Percentiles rank a stretch among this genome's conserved stretches.
phyloP scores from a whole-genome alignment of 2,113 vertebrate species.

The Psilopsiagon aymara region DNA sequence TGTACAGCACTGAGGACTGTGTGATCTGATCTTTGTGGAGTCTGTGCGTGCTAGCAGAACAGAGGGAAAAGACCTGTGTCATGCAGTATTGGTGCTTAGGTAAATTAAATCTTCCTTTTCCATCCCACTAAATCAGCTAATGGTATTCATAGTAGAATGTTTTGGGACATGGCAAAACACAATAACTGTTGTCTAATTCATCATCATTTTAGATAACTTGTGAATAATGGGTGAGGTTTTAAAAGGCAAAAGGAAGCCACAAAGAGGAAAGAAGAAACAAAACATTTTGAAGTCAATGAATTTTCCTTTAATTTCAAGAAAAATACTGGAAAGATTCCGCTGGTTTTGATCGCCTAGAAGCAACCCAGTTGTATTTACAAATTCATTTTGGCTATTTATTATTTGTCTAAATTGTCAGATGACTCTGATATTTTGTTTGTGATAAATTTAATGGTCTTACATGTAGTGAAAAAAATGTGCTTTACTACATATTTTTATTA shows the following conservation, averaged over 20 bases:
- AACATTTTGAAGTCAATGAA: not conserved
- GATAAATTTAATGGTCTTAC: not conserved
- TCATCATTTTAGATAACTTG: not conserved
- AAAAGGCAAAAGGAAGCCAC: not conserved
- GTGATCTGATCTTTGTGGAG: not conserved
- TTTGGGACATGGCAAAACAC: not conserved
- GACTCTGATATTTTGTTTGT: not conserved
- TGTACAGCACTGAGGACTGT: not conserved
- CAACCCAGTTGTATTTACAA: not conserved
- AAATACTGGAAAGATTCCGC: not conserved
- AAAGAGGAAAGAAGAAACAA: not conserved
- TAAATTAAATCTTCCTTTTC: not conserved
- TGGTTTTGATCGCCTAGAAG: not conserved
- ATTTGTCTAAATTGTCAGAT: not conserved
- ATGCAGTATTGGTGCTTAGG: not conserved
- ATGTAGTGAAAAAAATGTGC: not conserved
- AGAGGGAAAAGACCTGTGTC: not conserved
- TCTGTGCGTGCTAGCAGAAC: not conserved
- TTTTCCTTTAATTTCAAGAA: not conserved
- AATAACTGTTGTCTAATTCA: not conserved
- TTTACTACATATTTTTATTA: not conserved
- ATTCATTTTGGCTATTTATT: not conserved
- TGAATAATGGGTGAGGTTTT: not conserved
- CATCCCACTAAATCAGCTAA: not conserved
- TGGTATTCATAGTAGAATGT: rapidly evolving